A percentile compares a stretch with the other conserved stretches of the same genome.
phyloP scores from a whole-genome alignment of 2,888 invertebrate species.

The Deroplatys truncata region DNA sequence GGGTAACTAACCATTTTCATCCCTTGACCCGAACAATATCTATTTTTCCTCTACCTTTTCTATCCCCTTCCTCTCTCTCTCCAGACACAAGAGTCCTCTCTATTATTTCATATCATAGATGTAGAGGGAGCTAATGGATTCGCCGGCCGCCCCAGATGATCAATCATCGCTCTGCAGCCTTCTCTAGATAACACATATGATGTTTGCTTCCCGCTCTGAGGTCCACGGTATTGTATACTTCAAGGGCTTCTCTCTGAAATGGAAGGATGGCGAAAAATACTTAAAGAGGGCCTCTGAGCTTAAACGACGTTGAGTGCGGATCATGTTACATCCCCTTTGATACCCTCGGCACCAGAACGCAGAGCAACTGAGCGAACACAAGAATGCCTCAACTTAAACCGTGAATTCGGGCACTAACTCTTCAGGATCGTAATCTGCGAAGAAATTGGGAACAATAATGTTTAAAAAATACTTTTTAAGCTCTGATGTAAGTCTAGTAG shows the following conservation, averaged over 20 bases:
- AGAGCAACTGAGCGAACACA: no score
- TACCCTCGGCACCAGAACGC: no score
- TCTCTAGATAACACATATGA: not conserved
- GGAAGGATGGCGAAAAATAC: not conserved
- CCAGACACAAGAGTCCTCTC: not conserved
- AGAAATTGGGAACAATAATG: no score
- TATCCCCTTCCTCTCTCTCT: not conserved
- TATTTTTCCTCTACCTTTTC: not conserved
- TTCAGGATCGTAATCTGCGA: no score
- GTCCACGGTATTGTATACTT: not conserved
- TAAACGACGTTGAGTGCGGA: not conserved
- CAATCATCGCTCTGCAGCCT: not conserved
- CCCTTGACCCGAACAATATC: not conserved
- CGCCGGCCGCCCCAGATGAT: not conserved
- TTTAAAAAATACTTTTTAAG: no score
- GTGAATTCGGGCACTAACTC: no score
- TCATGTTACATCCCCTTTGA: not conserved
- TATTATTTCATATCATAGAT: constrained; percentile 27
- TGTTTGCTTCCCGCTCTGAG: not conserved
- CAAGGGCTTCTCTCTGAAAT: not conserved
- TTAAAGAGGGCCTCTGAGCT: not conserved
- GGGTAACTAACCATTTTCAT: not conserved
- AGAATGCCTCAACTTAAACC: no score
- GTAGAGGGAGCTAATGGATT: constrained; percentile 24
- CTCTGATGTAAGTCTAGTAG: no score